Evolutionary conservation across 2,113 vertebrate genomes (phyloP), one percentile per base, ranked within the genome.

Genomic region (Cyphomyrus plagiostoma): DNA sequence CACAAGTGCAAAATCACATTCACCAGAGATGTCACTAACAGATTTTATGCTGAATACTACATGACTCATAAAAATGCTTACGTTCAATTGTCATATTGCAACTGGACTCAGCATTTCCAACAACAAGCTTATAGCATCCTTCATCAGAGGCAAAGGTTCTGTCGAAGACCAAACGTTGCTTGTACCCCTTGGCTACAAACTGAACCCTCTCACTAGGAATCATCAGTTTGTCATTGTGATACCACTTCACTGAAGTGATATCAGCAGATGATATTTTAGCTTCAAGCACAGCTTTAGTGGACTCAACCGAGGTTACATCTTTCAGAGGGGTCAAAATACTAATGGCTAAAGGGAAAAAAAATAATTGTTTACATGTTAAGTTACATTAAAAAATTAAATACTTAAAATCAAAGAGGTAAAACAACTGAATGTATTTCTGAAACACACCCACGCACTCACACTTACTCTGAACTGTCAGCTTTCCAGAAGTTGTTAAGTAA

Each of bases 181-280:
- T 99, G 85, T 96, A 92, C 30, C 98, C 98, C 94, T 99, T 99
- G 19, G 97, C 95, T 39, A 99, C 95, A 84, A 96, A 93, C 90
- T 99, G 98, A 1, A 99, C 88, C 11, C 98, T 95, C 53, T 99
- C 97, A 89, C 96, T 97, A 89, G 97, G 92, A 52, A 95, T 95
- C 92, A 99, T 90, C 2, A 95, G 95, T 39, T 98, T 96, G 89
- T 98, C 97, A 86, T 98, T 95, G 91, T 97, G 94, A 93, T 96
- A 98, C 98, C 98, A 99, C 93, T 99, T 99, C 88, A 98, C 96
- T 0, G 98, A 97, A 89, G 95, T 95, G 49, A 99, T 93, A 92
- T 99, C 98, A 90, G 97, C 95, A 89, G 97, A 97, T 5, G 98
- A 99, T 92, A 99, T 98, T 94, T 99, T 99, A 91, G 98, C 96